A percentile compares a stretch with the other conserved stretches of the same genome.
Conservation (phyloP, 2,113 vertebrate genomes). For the Amblyornis subalaris region DNA sequence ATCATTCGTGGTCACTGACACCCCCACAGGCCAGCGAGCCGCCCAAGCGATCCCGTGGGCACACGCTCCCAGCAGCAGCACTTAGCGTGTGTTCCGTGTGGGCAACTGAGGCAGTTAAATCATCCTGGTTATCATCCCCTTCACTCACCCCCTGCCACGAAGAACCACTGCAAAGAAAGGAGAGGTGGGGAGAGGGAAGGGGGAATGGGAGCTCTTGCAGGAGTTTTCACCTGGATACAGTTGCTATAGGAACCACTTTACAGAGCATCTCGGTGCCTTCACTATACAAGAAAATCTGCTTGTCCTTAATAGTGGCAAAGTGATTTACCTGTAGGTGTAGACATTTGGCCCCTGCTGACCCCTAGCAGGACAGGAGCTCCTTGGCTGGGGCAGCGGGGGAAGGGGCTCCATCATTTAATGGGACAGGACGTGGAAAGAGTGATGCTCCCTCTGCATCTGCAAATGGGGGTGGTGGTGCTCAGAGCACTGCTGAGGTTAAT, state of each 20-base stretch:
- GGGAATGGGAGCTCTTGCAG: conserved; percentile 13
- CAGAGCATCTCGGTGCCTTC: not conserved
- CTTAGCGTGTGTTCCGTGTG: not conserved
- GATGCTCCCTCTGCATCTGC: not conserved
- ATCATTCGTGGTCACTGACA: not conserved
- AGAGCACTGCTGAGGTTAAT: not conserved
- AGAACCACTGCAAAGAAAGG: conserved; percentile 16
- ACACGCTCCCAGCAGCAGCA: not conserved
- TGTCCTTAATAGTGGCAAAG: not conserved
- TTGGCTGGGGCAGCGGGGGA: rapidly evolving
- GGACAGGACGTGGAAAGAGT: not conserved
- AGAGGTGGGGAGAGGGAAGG: not conserved
- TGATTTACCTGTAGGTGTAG: not conserved
- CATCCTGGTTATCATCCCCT: not conserved
- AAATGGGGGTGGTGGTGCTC: not conserved
- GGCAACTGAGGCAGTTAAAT: conserved; percentile 4
- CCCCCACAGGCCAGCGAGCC: not conserved
- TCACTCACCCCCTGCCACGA: not conserved
- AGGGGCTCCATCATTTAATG: rapidly evolving
- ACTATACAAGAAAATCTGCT: conserved; percentile 4
- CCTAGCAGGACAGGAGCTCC: not conserved
- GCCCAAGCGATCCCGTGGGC: rapidly evolving
- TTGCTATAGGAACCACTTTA: conserved; percentile 70
- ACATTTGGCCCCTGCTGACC: not conserved
- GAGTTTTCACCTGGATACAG: conserved; percentile 64